These are phyloP conservation scores for Acleris holmiana DNA, from an alignment of 2,888 invertebrate genomes.

Conservation along the genomic window DNA sequence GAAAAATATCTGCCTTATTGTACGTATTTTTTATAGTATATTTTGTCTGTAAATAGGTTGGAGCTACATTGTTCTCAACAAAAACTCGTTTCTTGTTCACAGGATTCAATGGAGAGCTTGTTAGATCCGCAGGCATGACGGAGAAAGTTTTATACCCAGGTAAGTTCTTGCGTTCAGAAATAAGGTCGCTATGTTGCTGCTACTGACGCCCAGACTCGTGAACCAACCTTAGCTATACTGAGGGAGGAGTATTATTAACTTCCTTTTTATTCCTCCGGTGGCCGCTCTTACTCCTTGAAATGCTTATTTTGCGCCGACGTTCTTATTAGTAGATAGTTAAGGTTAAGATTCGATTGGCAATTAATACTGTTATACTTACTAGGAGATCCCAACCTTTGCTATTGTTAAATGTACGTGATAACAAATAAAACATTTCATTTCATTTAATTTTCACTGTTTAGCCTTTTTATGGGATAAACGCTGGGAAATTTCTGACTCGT, in stretches of 20 bases:
- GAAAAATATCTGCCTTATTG: background rate
- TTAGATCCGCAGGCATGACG: slow-evolving; percentile 89
- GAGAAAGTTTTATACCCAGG: slow-evolving; percentile 92
- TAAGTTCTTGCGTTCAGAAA: slow-evolving; percentile 78
- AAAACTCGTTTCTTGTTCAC: slow-evolving; percentile 55
- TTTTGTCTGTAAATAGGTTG: background rate
- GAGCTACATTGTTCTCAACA: slow-evolving; percentile 20
- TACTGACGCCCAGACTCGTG: background rate
- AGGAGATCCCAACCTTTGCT: too few species aligned
- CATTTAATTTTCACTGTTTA: too few species aligned
- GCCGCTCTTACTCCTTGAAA: background rate
- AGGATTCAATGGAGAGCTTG: slow-evolving; percentile 85
- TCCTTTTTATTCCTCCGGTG: too few species aligned
- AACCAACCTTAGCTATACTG: too few species aligned
- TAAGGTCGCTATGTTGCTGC: slow-evolving; percentile 18
- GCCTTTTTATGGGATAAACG: slow-evolving; percentile 23
- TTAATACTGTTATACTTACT: too few species aligned
- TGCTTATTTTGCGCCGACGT: background rate
- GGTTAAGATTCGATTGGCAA: slow-evolving; percentile 2
- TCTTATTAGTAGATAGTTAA: background rate
- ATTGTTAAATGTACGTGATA: too few species aligned
- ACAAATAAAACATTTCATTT: too few species aligned
- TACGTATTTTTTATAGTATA: background rate
- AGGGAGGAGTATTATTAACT: too few species aligned
- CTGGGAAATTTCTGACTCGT: slow-evolving; percentile 16